A percentile compares a stretch with the other conserved stretches of the same genome.
Conservation (phyloP, 2,797 vertebrate genomes). For the Scyliorhinus canicula region DNA sequence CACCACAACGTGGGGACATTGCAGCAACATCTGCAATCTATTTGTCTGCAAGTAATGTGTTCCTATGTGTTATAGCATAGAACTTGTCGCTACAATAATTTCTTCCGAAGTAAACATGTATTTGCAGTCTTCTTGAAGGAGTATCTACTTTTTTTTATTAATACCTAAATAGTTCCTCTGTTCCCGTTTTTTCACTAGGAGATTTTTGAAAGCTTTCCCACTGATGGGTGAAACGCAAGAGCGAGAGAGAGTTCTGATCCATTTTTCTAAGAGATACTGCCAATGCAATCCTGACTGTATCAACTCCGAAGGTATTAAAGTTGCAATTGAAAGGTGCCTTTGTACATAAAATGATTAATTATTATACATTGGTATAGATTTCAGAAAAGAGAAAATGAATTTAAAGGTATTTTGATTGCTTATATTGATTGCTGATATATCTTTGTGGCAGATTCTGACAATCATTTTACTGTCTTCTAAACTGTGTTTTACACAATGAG, state of each 20-base stretch:
- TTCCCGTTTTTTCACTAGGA: slow-evolving; percentile 56
- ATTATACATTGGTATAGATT: background rate
- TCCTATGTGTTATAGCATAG: background rate
- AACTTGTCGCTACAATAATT: background rate
- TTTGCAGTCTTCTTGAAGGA: background rate
- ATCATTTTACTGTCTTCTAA: background rate
- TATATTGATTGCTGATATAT: background rate
- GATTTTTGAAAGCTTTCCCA: slow-evolving; percentile 86
- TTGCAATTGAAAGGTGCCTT: background rate
- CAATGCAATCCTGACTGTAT: slow-evolving; percentile 80
- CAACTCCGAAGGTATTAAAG: slow-evolving; percentile 70
- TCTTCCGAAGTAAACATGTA: background rate
- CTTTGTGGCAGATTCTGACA: background rate
- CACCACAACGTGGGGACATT: background rate
- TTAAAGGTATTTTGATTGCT: background rate
- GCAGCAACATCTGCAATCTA: background rate
- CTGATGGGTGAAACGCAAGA: slow-evolving; percentile 97
- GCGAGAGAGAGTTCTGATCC: slow-evolving; percentile 83
- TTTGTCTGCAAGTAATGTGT: background rate
- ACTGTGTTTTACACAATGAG: background rate
- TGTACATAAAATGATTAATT: background rate
- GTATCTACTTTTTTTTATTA: background rate
- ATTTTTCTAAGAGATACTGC: slow-evolving; percentile 86
- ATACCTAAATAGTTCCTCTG: background rate
- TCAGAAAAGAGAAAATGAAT: background rate